Evolutionary conservation across 2,797 vertebrate genomes (phyloP), one percentile per base, ranked within the genome.

Genomic region (Hemibagrus guttatus): DNA sequence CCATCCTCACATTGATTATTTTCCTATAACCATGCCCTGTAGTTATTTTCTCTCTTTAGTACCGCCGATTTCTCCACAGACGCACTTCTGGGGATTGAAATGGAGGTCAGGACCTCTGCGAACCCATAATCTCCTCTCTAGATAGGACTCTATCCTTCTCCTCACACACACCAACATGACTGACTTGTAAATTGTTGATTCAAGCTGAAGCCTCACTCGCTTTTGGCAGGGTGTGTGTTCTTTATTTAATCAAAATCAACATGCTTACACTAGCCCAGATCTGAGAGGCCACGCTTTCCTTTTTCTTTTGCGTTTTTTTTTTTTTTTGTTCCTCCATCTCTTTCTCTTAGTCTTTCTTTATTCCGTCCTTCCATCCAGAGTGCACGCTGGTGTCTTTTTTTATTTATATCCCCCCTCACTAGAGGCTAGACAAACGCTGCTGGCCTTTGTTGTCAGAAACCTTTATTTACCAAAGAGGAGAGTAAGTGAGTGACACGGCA

Each of bases 391-490:
- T 95, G 94, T 94, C 92, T 93, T 94, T 95, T 93, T 95, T 94
- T 95, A 94, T 96, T 95, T 94, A 94, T 91, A 86, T 89, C 84
- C 81, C 86, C 86, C 81, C 81, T 82, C 84, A 88, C 83, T 93
- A 94, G 95, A 95, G 94, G 93, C 94, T 94, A 95, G 94, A 95
- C 94, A 94, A 94, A 93, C 92, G 80, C 94, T 93, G 90, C 94
- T 94, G 92, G 84, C 92, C 95, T 96, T 96, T 96, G 95, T 96
- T 96, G 95, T 96, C 95, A 95, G 95, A 95, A 95, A 94, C 94
- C 95, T 95, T 96, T 96, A 95, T 96, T 96, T 96, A 95, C 94
- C 94, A 95, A 95, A 95, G 95, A 95, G 94, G 91, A 93, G 91
- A 93, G 94, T 95, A 95, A 96, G 95, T 95, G 95, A 95, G 92